These are phyloP conservation scores for Scomber scombrus DNA, from an alignment of 2,113 vertebrate species.

Conservation along the genomic window DNA sequence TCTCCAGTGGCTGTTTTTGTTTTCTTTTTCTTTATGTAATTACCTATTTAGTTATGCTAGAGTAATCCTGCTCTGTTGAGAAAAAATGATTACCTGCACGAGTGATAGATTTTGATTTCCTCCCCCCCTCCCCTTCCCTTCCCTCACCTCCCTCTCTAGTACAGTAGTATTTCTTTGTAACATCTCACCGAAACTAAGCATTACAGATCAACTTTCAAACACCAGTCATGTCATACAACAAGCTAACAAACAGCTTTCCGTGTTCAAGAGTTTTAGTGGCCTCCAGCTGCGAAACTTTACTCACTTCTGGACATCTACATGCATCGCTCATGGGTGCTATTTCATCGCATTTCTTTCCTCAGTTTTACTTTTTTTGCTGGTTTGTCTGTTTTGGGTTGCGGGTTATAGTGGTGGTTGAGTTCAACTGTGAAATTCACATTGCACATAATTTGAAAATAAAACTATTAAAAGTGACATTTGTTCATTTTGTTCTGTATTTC, in stretches of 20 bases:
- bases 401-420: constrained; percentile 83
- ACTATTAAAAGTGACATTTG: constrained; percentile 62
- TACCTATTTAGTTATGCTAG: constrained; percentile 76
- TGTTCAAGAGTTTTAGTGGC: constrained; percentile 40
- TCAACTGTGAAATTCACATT: constrained; percentile 90
- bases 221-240: constrained; percentile 76
- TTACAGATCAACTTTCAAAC: constrained; percentile 74
- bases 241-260: constrained; percentile 65
- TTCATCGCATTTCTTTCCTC: constrained; percentile 59
- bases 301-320: constrained; percentile 47
- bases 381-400: constrained; percentile 73
- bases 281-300: constrained; percentile 15
- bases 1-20: constrained; percentile 70
- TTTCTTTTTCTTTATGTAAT: constrained; percentile 61
- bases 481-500: not conserved
- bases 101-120: constrained; percentile 47
- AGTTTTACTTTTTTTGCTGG: constrained; percentile 58
- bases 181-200: constrained; percentile 72
- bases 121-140: too few relatives aligned
- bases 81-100: constrained; percentile 56
- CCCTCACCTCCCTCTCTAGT: constrained; percentile 35
- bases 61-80: constrained; percentile 72
- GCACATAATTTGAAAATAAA: constrained; percentile 89
- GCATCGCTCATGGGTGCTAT: constrained; percentile 73
- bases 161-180: constrained; percentile 66